Evolutionary conservation across 2,888 invertebrate species (phyloP).

Genomic region (Idaea dimidiata): DNA sequence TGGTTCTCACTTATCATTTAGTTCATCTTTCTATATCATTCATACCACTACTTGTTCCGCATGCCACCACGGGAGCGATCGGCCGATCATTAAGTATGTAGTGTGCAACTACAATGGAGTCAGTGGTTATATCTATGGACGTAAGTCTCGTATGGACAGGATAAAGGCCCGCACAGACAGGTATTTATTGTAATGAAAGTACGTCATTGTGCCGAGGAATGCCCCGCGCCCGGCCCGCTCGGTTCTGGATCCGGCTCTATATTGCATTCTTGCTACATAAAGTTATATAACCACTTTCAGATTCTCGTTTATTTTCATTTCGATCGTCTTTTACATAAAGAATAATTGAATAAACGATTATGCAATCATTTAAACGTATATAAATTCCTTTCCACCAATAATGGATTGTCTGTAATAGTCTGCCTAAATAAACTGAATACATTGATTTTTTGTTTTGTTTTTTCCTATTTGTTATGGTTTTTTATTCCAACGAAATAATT

Average conservation of each 20-base stretch:
- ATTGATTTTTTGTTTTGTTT: no score
- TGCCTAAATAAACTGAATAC: no score
- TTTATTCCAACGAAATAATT: no score
- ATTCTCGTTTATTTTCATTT: neutral
- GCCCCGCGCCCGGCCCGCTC: neutral
- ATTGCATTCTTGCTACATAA: neutral
- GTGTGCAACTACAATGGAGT: neutral
- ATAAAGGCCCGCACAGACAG: neutral
- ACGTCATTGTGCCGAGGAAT: neutral
- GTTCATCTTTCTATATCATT: no score
- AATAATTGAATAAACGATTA: no score
- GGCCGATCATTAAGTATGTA: neutral
- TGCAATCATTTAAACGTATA: no score
- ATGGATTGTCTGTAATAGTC: no score
- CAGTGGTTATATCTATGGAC: neutral
- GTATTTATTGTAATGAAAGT: neutral
- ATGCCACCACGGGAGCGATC: neutral
- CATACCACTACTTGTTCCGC: no score
- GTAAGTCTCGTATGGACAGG: neutral
- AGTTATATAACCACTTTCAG: neutral
- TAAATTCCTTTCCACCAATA: no score
- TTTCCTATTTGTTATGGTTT: no score
- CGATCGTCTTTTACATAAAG: neutral
- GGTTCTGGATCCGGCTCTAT: neutral
- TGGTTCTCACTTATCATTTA: neutral